Percentiles rank a stretch among this genome's conserved stretches.
phyloP scores from a whole-genome alignment of 2,888 invertebrate species.

The Meloe dianella region DNA sequence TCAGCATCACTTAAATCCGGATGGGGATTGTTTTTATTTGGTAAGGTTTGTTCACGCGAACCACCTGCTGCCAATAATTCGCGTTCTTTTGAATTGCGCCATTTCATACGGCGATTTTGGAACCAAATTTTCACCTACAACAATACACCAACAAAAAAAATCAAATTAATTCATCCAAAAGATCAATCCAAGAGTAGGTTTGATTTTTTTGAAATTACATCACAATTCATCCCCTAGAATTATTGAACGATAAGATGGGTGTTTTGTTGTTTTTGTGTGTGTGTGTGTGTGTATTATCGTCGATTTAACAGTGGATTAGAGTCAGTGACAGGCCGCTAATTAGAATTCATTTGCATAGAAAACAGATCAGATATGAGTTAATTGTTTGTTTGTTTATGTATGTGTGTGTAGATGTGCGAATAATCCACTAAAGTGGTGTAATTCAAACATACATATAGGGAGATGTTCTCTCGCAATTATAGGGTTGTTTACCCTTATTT shows the following conservation, averaged over 20 bases:
- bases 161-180: no score
- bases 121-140: slow-evolving; percentile 88
- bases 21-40: slow-evolving; percentile 96
- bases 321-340: slow-evolving; percentile 13
- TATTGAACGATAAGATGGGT: background rate
- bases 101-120: slow-evolving; percentile 98
- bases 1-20: slow-evolving; percentile 92
- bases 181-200: no score
- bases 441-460: background rate
- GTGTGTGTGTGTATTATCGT: slow-evolving; percentile 15
- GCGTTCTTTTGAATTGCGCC: slow-evolving; percentile 97
- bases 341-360: slow-evolving; percentile 19
- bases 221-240: no score
- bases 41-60: slow-evolving; percentile 91
- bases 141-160: slow-evolving; percentile 14
- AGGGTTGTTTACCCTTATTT: no score
- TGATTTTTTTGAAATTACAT: no score
- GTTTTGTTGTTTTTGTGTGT: slow-evolving; percentile 9
- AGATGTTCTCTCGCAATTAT: background rate
- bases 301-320: slow-evolving; percentile 17
- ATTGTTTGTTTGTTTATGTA: background rate
- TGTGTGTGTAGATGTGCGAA: background rate
- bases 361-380: slow-evolving; percentile 10
- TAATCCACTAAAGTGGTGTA: background rate
- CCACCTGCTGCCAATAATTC: slow-evolving; percentile 93